Percentiles rank a stretch among this genome's conserved stretches.
Conservation (phyloP, 2,113 vertebrate genomes). For the Semnornis frantzii region DNA sequence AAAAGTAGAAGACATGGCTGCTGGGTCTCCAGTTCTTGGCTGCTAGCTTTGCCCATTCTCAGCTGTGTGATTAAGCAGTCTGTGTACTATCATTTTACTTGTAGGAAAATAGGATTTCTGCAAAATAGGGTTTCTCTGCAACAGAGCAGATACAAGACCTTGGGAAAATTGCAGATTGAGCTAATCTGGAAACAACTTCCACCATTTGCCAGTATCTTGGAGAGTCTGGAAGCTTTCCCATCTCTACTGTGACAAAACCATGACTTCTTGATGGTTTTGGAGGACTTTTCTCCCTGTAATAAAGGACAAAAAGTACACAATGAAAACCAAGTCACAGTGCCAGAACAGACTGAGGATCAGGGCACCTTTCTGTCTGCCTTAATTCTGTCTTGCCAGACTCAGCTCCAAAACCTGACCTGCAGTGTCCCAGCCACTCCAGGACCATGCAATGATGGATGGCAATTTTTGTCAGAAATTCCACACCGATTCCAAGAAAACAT, state of each 20-base stretch:
- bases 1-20: not conserved
- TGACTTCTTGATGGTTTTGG: conserved; percentile 17
- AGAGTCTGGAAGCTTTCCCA: conserved; percentile 31
- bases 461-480: not conserved
- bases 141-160: not conserved
- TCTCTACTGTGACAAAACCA: conserved; percentile 33
- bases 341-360: not conserved
- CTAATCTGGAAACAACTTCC: conserved; percentile 32
- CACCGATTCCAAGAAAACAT: not conserved
- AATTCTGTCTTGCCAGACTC: not conserved
- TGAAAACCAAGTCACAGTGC: not conserved
- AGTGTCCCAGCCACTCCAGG: not conserved
- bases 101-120: not conserved
- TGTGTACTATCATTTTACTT: not conserved
- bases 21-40: not conserved
- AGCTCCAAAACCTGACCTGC: not conserved
- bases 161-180: not conserved
- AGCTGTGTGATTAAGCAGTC: not conserved
- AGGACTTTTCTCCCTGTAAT: conserved; percentile 14
- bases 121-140: not conserved
- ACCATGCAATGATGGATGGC: not conserved
- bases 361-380: not conserved
- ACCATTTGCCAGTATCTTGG: conserved; percentile 21
- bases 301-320: not conserved
- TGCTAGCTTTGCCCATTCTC: not conserved